These are phyloP conservation scores for Dendronephthya gigantea DNA, from an alignment of 64 coral and sea anemone species.

Conservation along the genomic window DNA sequence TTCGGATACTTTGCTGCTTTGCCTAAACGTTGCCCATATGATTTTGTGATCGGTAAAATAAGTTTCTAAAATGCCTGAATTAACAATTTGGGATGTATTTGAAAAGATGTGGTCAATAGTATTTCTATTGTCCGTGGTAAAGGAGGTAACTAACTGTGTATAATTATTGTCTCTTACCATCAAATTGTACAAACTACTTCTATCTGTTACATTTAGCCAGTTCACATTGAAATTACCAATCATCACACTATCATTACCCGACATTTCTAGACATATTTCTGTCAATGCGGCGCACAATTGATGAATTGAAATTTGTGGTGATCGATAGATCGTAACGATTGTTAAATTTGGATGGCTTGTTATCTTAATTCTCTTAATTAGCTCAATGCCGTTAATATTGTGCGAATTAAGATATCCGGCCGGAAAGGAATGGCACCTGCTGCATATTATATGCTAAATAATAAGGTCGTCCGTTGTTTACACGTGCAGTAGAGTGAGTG, in stretches of 20 bases:
- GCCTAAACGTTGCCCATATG: too few species aligned
- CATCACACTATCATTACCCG: not conserved
- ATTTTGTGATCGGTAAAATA: too few species aligned
- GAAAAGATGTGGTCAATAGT: too few species aligned
- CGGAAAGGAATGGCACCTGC: not conserved
- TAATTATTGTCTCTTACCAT: slow-evolving; percentile 21
- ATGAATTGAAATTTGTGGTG: slow-evolving; percentile 9
- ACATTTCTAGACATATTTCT: not conserved
- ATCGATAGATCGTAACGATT: slow-evolving; percentile 26
- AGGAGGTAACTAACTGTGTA: too few species aligned
- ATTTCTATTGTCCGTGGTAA: too few species aligned
- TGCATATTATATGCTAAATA: not conserved
- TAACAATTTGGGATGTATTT: too few species aligned
- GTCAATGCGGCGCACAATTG: slow-evolving; percentile 2
- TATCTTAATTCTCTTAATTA: slow-evolving; percentile 2
- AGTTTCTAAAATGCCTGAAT: too few species aligned
- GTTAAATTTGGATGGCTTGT: not conserved
- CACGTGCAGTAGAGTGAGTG: too few species aligned
- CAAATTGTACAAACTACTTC: slow-evolving; percentile 7
- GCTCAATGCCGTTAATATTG: slow-evolving; percentile 23
- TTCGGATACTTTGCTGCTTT: too few species aligned
- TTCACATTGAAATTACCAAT: slow-evolving; percentile 39
- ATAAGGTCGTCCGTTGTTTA: not conserved
- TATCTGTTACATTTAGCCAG: slow-evolving; percentile 27
- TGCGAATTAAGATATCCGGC: slow-evolving; percentile 28